A percentile compares a stretch with the other conserved stretches of the same genome.
These are phyloP conservation scores for Delphinapterus leucas DNA, from an alignment of 2,113 vertebrate species.

Conservation along the genomic window DNA sequence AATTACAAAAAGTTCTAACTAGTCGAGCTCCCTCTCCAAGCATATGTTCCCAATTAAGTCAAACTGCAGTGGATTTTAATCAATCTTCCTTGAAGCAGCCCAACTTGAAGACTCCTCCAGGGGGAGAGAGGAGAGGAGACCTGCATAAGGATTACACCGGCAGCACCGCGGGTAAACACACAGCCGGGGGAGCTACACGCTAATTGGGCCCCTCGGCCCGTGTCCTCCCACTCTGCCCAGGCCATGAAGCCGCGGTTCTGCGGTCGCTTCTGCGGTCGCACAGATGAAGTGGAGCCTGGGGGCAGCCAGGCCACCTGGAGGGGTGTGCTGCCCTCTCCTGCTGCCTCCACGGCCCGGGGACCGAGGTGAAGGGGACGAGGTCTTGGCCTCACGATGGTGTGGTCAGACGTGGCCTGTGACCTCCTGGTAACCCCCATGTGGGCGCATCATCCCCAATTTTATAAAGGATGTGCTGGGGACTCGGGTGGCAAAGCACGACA, in stretches of 20 bases:
- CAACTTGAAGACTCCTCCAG: conserved; percentile 78
- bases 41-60: conserved; percentile 85
- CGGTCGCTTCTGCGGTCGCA: too few relatives aligned
- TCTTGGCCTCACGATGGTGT: neutral
- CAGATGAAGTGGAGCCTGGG: neutral
- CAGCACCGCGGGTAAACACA: neutral
- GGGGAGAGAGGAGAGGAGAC: conserved; percentile 59
- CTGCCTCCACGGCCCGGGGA: neutral
- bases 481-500: neutral
- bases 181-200: neutral
- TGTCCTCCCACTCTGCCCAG: too few relatives aligned
- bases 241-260: too few relatives aligned
- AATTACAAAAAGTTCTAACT: conserved; percentile 79
- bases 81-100: conserved; percentile 83
- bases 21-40: conserved; percentile 79
- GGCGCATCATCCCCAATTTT: accelerated
- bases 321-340: neutral
- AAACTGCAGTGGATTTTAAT: conserved; percentile 85
- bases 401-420: neutral
- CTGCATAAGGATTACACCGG: neutral
- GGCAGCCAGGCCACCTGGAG: neutral
- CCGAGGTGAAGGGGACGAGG: accelerated
- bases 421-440: neutral
- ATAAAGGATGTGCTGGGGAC: neutral
- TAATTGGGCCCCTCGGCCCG: too few relatives aligned